Conservation (phyloP, 92 coral and sea anemone genomes). For the Parazoanthus darwini region DNA sequence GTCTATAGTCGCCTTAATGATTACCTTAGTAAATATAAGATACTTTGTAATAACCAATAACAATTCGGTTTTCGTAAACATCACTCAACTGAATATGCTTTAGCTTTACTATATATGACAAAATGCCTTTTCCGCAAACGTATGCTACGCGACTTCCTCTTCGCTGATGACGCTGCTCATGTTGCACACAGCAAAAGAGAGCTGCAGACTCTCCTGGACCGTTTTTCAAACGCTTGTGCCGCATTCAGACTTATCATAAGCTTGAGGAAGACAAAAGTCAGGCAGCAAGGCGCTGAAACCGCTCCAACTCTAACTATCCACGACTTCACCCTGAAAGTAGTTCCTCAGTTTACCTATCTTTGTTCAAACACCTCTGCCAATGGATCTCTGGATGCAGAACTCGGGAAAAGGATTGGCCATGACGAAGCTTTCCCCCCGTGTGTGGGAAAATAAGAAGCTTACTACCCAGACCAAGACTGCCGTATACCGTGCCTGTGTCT, state of each 20-base stretch:
- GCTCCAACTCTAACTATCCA: background rate
- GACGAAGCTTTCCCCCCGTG: background rate
- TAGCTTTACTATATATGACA: too few relatives aligned
- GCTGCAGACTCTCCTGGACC: background rate
- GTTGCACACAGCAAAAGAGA: background rate
- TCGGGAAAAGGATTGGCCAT: background rate
- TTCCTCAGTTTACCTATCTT: constrained; percentile 6
- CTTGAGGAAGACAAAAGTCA: background rate
- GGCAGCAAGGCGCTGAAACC: background rate
- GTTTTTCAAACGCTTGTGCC: background rate
- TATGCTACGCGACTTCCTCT: background rate
- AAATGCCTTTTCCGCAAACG: background rate
- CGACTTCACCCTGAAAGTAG: background rate
- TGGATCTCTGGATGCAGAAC: constrained; percentile 19
- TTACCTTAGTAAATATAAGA: too few relatives aligned
- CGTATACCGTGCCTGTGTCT: background rate
- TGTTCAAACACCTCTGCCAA: constrained; percentile 11
- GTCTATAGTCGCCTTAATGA: too few relatives aligned
- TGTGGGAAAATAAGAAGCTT: too few relatives aligned
- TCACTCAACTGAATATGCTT: too few relatives aligned
- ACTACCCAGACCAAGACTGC: background rate
- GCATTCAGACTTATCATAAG: background rate
- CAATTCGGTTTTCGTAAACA: too few relatives aligned
- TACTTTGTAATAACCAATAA: too few relatives aligned
- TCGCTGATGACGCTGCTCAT: background rate